Evolutionary conservation across 2,113 vertebrate genomes (phyloP).

Genomic region (Pteronura brasiliensis): DNA sequence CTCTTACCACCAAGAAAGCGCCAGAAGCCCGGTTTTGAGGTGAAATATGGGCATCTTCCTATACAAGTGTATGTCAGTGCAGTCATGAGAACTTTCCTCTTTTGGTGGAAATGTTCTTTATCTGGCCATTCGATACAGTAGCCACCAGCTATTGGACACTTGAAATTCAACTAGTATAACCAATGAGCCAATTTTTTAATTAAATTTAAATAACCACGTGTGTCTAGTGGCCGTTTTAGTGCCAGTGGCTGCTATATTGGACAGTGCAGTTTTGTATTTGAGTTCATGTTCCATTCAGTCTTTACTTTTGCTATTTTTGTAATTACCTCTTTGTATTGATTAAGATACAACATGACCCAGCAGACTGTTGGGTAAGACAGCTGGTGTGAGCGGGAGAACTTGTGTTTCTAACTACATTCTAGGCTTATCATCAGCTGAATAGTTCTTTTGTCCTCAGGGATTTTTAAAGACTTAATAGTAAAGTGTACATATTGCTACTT

Average conservation of each 20-base stretch:
- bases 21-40: not conserved
- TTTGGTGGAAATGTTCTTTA: not conserved
- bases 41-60: not conserved
- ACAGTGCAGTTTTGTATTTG: not conserved
- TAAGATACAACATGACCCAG: not conserved
- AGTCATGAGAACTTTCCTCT: not conserved
- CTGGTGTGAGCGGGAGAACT: not conserved
- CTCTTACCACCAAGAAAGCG: not conserved
- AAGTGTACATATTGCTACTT: not conserved
- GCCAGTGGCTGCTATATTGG: not conserved
- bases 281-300: not conserved
- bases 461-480: not conserved
- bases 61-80: not conserved
- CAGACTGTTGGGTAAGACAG: not conserved
- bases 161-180: not conserved
- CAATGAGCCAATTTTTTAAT: not conserved
- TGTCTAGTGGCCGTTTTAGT: not conserved
- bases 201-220: not conserved
- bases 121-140: not conserved
- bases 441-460: not conserved
- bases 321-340: not conserved
- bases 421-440: not conserved
- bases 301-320: slow-evolving; percentile 2
- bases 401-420: not conserved
- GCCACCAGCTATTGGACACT: not conserved